Evolutionary conservation across 2,797 vertebrate species (phyloP).

Genomic region (Kryptopterus vitreolus): DNA sequence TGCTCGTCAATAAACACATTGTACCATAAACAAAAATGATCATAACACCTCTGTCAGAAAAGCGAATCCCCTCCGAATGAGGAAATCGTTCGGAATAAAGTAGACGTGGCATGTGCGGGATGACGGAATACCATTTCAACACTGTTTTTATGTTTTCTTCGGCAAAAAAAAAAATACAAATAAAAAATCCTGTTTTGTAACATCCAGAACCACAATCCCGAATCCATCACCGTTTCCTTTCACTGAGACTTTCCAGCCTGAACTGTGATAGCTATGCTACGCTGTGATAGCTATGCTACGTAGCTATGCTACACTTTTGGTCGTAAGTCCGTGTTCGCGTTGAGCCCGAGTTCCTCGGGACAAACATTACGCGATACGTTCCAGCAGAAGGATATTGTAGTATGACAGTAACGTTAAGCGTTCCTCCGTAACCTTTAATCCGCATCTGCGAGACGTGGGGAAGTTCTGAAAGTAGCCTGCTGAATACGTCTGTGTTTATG

Average conservation of each 20-base stretch:
- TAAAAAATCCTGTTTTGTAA: not conserved
- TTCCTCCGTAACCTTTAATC: not conserved
- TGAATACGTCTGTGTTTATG: too few species aligned
- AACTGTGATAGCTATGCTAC: not conserved
- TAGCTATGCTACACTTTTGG: not conserved
- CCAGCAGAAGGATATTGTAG: too few species aligned
- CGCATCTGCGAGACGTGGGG: too few species aligned
- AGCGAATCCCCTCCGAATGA: constrained; percentile 21
- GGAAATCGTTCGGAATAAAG: constrained; percentile 22
- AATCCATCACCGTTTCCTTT: constrained; percentile 45
- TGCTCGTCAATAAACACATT: not conserved
- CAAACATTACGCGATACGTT: not conserved
- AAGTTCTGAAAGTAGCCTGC: not conserved
- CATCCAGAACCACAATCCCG: constrained; percentile 41
- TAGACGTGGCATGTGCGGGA: not conserved
- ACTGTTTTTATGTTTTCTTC: not conserved
- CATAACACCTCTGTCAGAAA: not conserved
- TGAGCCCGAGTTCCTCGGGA: not conserved
- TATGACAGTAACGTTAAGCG: not conserved
- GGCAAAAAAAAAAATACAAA: constrained; percentile 6
- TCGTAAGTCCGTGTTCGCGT: not conserved
- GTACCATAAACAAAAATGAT: not conserved
- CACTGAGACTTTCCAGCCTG: constrained; percentile 12
- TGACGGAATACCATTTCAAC: not conserved
- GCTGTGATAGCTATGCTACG: too few species aligned